Evolutionary conservation across 2,113 vertebrate genomes (phyloP).

Genomic region (Girardinichthys multiradiatus): DNA sequence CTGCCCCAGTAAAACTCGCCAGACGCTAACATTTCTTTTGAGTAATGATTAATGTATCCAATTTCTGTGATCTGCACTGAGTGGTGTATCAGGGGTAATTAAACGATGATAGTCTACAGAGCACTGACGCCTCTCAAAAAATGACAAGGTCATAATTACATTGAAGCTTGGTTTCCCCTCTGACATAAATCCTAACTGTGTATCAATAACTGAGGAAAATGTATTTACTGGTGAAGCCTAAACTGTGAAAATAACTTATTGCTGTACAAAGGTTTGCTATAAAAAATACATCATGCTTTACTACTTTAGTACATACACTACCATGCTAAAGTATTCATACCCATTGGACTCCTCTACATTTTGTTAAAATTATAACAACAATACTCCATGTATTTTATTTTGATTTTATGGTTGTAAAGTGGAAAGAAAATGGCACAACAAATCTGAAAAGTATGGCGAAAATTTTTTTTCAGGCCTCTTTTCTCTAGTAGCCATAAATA

Average conservation of each 20-base stretch:
- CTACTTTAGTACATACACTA: neutral
- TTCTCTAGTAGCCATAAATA: neutral
- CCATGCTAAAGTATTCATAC: no score
- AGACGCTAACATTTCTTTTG: slow-evolving; percentile 66
- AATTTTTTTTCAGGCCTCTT: neutral
- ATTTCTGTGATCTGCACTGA: slow-evolving; percentile 70
- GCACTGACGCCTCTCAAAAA: slow-evolving; percentile 56
- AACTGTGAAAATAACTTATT: slow-evolving; percentile 8
- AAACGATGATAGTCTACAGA: slow-evolving; percentile 64
- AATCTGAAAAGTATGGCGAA: neutral
- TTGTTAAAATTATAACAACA: neutral
- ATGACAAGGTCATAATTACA: slow-evolving; percentile 66
- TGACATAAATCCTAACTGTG: slow-evolving; percentile 61
- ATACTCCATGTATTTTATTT: neutral
- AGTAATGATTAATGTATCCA: slow-evolving; percentile 72
- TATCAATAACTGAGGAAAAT: slow-evolving; percentile 50
- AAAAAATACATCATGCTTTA: neutral
- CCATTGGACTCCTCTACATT: no score
- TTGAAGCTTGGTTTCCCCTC: slow-evolving; percentile 52
- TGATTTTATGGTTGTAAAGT: neutral
- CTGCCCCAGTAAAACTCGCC: slow-evolving; percentile 58
- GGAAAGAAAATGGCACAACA: neutral
- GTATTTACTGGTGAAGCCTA: slow-evolving; percentile 18
- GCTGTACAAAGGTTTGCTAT: neutral
- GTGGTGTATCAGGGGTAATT: slow-evolving; percentile 68